Evolutionary conservation across 2,113 vertebrate genomes (phyloP).

Genomic region (Petrocephalus zakoni): DNA sequence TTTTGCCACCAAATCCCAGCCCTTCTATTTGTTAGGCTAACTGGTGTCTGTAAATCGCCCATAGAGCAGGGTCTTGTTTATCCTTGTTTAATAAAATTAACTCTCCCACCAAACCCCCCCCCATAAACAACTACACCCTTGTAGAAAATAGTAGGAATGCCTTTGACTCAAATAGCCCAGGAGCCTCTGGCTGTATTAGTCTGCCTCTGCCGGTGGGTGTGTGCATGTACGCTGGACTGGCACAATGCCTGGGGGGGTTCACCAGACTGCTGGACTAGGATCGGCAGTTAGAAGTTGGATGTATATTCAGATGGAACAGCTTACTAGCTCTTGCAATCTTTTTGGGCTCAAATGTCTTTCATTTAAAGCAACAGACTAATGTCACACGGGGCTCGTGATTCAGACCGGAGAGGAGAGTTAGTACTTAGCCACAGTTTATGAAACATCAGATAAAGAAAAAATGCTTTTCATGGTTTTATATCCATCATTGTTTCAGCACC

Average conservation of each 20-base stretch:
- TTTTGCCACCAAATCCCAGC: neutral
- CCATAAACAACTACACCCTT: neutral
- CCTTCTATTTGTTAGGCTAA: neutral
- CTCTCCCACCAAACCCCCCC: neutral
- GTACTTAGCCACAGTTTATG: neutral
- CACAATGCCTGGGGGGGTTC: neutral
- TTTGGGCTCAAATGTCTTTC: neutral
- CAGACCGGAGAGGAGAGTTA: neutral
- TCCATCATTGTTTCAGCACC: neutral
- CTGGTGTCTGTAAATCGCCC: neutral
- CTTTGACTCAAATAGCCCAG: neutral
- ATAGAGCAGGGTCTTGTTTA: neutral
- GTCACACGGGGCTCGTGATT: neutral
- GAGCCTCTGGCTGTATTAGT: neutral
- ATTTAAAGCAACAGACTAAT: neutral
- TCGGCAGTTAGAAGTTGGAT: neutral
- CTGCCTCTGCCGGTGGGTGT: neutral
- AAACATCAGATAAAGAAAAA: neutral
- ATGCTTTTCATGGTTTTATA: neutral
- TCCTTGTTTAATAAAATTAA: neutral
- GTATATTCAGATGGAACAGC: neutral
- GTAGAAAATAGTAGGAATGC: neutral
- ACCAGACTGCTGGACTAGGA: neutral
- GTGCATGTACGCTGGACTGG: neutral
- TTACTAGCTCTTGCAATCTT: neutral